phyloP scores from a whole-genome alignment of 2,888 invertebrate genomes.

The Lasioglossum villosulum region DNA sequence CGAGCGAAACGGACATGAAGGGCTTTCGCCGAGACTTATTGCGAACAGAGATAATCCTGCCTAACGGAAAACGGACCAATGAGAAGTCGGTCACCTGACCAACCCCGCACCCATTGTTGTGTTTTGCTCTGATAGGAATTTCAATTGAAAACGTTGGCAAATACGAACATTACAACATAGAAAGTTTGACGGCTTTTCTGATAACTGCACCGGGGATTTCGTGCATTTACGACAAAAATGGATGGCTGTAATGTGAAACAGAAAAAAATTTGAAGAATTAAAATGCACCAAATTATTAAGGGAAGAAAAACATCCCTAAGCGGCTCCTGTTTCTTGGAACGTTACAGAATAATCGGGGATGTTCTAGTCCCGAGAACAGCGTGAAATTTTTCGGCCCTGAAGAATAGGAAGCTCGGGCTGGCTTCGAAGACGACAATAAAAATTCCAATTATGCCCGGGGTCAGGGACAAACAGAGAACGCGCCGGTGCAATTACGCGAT shows the following conservation, averaged over 20 bases:
- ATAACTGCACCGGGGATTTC: too few species aligned
- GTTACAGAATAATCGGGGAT: neutral
- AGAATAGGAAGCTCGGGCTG: neutral
- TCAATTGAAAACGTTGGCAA: neutral
- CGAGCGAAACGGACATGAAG: neutral
- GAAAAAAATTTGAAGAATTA: too few species aligned
- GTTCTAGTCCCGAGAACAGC: neutral
- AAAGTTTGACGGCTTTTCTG: too few species aligned
- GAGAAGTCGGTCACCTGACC: neutral
- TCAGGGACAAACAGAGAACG: constrained; percentile 25
- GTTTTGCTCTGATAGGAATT: neutral
- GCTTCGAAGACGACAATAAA: neutral
- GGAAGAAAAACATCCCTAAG: too few species aligned
- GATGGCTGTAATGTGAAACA: too few species aligned
- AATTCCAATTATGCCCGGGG: constrained; percentile 33
- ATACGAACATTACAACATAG: neutral
- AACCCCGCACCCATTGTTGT: neutral
- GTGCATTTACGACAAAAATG: too few species aligned
- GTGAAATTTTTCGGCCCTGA: neutral
- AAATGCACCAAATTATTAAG: too few species aligned
- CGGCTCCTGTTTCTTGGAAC: too few species aligned
- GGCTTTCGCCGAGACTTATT: constrained; percentile 9
- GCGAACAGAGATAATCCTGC: neutral
- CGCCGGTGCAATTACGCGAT: constrained; percentile 39
- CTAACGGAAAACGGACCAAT: neutral